phyloP scores from a whole-genome alignment of 2,888 invertebrate genomes.

The Mechanitis mazaeus region DNA sequence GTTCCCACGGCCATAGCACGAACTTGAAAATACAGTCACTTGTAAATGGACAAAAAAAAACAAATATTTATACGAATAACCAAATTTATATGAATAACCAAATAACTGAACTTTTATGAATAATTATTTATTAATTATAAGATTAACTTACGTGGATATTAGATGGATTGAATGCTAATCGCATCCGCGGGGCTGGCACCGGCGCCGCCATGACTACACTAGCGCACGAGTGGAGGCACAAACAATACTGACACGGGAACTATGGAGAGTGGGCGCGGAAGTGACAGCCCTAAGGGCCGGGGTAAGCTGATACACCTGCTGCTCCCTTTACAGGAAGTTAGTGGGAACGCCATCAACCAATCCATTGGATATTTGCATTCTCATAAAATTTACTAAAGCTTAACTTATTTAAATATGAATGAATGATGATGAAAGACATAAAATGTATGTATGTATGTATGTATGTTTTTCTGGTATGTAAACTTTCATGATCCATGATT shows the following conservation, averaged over 20 bases:
- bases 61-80: not conserved
- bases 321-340: conserved; percentile 29
- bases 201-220: conserved; percentile 46
- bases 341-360: not conserved
- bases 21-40: conserved; percentile 24
- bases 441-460: too few species aligned
- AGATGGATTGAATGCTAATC: conserved; percentile 63
- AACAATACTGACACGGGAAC: conserved; percentile 28
- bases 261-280: conserved; percentile 30
- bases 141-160: conserved; percentile 64
- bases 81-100: too few species aligned
- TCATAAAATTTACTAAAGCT: too few species aligned
- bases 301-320: conserved; percentile 51
- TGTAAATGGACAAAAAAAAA: not conserved
- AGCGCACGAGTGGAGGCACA: conserved; percentile 43
- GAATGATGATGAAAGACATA: too few species aligned
- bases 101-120: not conserved
- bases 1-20: conserved; percentile 48
- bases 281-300: conserved; percentile 30
- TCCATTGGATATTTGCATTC: too few species aligned
- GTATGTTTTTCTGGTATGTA: too few species aligned
- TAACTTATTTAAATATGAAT: too few species aligned
- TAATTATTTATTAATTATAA: not conserved
- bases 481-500: too few species aligned
- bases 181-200: conserved; percentile 61